Evolutionary conservation across 1,140 invertebrate species (phyloP), one percentile per base, ranked within the genome.

Genomic region (Laupala kohalensis): DNA sequence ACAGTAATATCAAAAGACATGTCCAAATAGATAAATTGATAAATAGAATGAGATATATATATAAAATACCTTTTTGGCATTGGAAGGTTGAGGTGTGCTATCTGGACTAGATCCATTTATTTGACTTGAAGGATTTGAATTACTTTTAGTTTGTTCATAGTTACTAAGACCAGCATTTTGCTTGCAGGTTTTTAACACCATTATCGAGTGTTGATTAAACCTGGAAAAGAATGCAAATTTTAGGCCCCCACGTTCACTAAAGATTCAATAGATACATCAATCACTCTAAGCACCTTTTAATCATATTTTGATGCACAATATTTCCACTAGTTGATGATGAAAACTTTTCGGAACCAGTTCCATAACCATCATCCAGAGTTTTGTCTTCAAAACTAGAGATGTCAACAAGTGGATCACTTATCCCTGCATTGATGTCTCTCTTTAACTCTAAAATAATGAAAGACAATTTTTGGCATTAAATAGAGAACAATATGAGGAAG

Each of bases 151-250:
- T 67, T 37, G 69, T 9, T 68, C 67, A 15, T 29, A 5, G 5
- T 23, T 27, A 5, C 29, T 29, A 23, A 27, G 27, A 23, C 67
- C 67, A 68, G 67, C 26, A 30, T 66, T 65, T 62, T 71, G 70
- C 19, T 62, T 73, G 65, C 70, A 71, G 12, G 70, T 62, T 84
- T 95, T 94, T 73, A 97, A 84, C 71, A 96, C 91, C 92, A 97
- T 96, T 73, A 97, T 96, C 70, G 95, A 97, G 82, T 97, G 95
- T 83, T 98, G 95, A 86, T 98, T 98, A 79, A 98, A 98, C 72
- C 87, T 83, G 71, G 30, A 76, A 73, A 53, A 66, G 72, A 28
- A 69, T 25, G 23, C 9, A 3, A 6, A 53, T 4, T 5, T 19
- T 67, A 24, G 5, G 25, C 19, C 19, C 15, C 5, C 27, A 13